Conservation (phyloP, 1,140 invertebrate species). For the Atta texana region DNA sequence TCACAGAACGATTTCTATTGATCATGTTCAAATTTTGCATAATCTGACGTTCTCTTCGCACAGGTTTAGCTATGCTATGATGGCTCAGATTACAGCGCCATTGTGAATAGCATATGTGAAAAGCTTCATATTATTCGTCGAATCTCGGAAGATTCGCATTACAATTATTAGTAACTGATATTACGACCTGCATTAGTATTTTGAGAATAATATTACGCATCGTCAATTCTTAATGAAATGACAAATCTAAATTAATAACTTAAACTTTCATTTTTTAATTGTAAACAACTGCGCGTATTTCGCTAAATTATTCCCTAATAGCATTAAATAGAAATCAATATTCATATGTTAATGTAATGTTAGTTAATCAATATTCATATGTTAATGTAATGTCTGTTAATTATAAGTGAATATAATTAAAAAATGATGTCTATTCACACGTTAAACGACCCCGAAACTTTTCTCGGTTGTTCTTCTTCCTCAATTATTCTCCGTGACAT, state of each 20-base stretch:
- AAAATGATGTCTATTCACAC: conserved; percentile 11
- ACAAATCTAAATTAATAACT: conserved; percentile 13
- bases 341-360: background rate
- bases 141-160: conserved; percentile 24
- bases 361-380: background rate
- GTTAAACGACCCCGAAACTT: conserved; percentile 36
- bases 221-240: background rate
- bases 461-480: background rate
- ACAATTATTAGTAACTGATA: conserved; percentile 21
- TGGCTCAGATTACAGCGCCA: conserved; percentile 6
- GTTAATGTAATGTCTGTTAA: conserved; percentile 2
- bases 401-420: conserved; percentile 40
- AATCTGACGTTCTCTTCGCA: conserved; percentile 2
- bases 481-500: background rate
- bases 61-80: background rate
- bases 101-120: conserved; percentile 22
- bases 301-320: background rate
- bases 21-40: conserved; percentile 24
- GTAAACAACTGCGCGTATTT: background rate
- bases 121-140: background rate
- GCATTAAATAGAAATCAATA: background rate
- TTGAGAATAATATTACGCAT: background rate
- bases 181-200: background rate
- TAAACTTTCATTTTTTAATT: conserved; percentile 3
- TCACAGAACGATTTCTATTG: conserved; percentile 8